These are phyloP conservation scores for Cryptocephalus moraei DNA, from an alignment of 2,888 invertebrate species.

Conservation along the genomic window DNA sequence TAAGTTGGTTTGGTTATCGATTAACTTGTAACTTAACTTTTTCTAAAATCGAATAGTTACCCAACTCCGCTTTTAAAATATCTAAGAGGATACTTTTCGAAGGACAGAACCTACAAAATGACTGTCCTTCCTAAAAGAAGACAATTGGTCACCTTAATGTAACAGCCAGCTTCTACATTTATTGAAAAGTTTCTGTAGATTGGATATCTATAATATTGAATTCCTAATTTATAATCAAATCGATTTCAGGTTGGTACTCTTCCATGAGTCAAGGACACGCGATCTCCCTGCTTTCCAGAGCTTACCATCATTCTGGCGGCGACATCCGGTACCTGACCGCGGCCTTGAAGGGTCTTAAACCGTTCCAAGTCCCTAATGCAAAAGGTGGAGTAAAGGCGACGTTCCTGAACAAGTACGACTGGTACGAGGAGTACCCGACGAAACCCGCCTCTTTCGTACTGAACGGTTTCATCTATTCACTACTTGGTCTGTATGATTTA, in stretches of 20 bases:
- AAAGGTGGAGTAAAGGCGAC: slow-evolving; percentile 71
- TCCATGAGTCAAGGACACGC: slow-evolving; percentile 99
- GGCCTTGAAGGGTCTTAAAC: slow-evolving; percentile 68
- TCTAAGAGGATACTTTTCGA: too few relatives aligned
- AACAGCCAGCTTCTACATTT: too few relatives aligned
- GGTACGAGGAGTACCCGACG: slow-evolving; percentile 99
- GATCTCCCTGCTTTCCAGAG: slow-evolving; percentile 87
- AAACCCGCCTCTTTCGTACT: slow-evolving; percentile 89
- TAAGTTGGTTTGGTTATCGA: too few relatives aligned
- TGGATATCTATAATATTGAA: too few relatives aligned
- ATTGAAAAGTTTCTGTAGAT: too few relatives aligned
- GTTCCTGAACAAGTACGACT: slow-evolving; percentile 77
- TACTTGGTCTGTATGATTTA: slow-evolving; percentile 94
- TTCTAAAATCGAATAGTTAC: too few relatives aligned
- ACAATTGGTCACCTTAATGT: too few relatives aligned
- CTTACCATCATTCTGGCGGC: slow-evolving; percentile 73
- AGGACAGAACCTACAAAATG: too few relatives aligned
- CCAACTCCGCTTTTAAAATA: too few relatives aligned
- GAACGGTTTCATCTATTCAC: slow-evolving; percentile 96
- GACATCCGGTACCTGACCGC: slow-evolving; percentile 68
- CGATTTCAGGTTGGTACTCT: slow-evolving; percentile 57
- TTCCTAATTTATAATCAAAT: too few relatives aligned
- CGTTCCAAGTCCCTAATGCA: slow-evolving; percentile 62
- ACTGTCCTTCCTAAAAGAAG: too few relatives aligned
- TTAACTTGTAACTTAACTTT: too few relatives aligned